Percentiles rank a stretch among this genome's conserved stretches.
Evolutionary conservation across 2,888 invertebrate species (phyloP).

Genomic region (Phengaris arion): DNA sequence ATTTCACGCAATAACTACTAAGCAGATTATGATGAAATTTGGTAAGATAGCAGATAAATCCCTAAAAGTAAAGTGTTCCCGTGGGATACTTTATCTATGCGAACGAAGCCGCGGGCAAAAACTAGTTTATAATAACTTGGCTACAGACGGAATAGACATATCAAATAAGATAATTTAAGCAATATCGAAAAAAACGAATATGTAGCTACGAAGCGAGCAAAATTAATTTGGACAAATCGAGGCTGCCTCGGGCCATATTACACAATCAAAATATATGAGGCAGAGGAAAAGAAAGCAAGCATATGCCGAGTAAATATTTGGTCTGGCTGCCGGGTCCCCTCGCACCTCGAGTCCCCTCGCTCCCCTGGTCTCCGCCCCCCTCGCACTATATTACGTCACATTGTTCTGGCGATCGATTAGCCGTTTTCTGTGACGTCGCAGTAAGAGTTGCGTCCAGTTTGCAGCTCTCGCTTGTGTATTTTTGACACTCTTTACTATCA

Average conservation of each 20-base stretch:
- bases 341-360: constrained; percentile 39
- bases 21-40: too few relatives aligned
- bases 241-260: constrained; percentile 70
- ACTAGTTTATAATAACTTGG: background rate
- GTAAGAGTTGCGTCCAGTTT: constrained; percentile 51
- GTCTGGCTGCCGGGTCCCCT: constrained; percentile 55
- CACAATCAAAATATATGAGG: constrained; percentile 78
- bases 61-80: too few relatives aligned
- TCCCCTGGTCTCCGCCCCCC: constrained; percentile 1
- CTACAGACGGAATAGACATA: background rate
- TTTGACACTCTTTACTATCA: constrained; percentile 28
- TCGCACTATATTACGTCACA: constrained; percentile 67
- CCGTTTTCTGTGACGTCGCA: constrained; percentile 58
- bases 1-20: too few relatives aligned
- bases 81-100: too few relatives aligned
- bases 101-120: too few relatives aligned
- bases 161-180: constrained; percentile 21
- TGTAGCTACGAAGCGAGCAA: constrained; percentile 48
- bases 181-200: constrained; percentile 14
- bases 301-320: constrained; percentile 77
- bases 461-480: constrained; percentile 35
- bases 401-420: constrained; percentile 76
- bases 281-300: constrained; percentile 78
- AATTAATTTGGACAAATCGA: constrained; percentile 69
- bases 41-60: too few relatives aligned